Evolutionary conservation across 2,797 vertebrate genomes (phyloP), one percentile per base, ranked within the genome.

Genomic region (Onychomys torridus): DNA sequence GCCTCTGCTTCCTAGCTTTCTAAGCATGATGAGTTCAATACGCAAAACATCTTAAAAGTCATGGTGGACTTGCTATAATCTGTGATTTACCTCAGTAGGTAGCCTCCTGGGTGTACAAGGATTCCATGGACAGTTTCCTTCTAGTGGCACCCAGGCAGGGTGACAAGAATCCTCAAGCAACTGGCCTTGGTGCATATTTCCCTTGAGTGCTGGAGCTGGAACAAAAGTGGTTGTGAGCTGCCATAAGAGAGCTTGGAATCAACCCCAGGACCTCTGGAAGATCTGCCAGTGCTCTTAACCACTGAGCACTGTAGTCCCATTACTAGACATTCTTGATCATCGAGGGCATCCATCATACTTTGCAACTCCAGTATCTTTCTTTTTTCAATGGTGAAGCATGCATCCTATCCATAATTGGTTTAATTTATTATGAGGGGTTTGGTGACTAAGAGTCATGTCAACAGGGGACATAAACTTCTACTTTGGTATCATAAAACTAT

Each of bases 321-420:
- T 59, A 17, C 1, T 13, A 77, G 14, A 34, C n/a, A 71, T 46
- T 95, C 43, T 75, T 59, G n/a, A 40, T 76, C 1, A 69, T 89
- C 17, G n/a, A 75, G 75, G 43, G 3, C 8, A 81, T 85, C 61
- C 11, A 49, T 71, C 46, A n/a, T 10, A 88, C 43, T 82, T 91
- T 95, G 89, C 10, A 67, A 65, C 37, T 65, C 77, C 2, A 77
- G 7, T 71, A 71, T 82, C 43, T 94, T 88, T 90, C 29, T 55
- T 92, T 94, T 94, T 81, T n/a, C 21, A 89, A 40, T 81, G 25
- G 7, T 85, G 55, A 92, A 83, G 78, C 1, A 81, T 79, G 84
- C 43, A 77, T 2, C 12, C 37, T 85, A 93, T 4, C 19, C 46
- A 55, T 6, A 73, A 5, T 65, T 81, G 14, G 55, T 69, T 91